These are phyloP conservation scores for Umimayanthus chanpuru DNA, from an alignment of 92 coral and sea anemone species.

Conservation along the genomic window DNA sequence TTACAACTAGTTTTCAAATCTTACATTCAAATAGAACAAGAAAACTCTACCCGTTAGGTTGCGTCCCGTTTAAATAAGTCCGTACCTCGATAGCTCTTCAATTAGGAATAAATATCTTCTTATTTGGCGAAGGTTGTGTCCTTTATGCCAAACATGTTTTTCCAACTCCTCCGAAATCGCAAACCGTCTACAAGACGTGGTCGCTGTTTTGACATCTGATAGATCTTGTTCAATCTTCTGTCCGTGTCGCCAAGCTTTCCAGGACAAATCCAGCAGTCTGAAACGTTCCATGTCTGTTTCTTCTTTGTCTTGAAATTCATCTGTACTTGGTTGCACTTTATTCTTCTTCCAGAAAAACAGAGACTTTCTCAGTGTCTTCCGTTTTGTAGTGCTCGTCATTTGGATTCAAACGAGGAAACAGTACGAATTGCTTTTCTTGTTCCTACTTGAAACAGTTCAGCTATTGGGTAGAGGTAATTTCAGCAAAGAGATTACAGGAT, in stretches of 20 bases:
- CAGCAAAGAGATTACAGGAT: too few species aligned
- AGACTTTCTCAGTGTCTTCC: too few species aligned
- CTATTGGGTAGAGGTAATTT: too few species aligned
- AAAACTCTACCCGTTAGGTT: background rate
- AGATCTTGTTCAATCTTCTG: background rate
- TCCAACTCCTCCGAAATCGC: slow-evolving; percentile 2
- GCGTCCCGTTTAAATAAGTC: background rate
- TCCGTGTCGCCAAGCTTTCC: background rate
- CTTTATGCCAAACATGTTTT: background rate
- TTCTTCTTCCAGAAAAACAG: too few species aligned
- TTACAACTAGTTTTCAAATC: too few species aligned
- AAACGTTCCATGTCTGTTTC: background rate
- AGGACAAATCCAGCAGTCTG: background rate
- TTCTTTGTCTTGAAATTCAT: too few species aligned
- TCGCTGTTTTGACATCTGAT: background rate
- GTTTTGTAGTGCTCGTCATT: too few species aligned
- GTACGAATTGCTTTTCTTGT: too few species aligned
- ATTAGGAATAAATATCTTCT: background rate
- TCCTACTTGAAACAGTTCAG: too few species aligned
- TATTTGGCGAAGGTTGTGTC: background rate
- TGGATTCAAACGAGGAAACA: too few species aligned
- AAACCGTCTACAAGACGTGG: background rate
- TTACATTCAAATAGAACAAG: too few species aligned
- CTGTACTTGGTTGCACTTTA: too few species aligned
- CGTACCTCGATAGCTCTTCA: background rate